phyloP scores from a whole-genome alignment of 2,113 vertebrate species.

The Garra rufa region DNA sequence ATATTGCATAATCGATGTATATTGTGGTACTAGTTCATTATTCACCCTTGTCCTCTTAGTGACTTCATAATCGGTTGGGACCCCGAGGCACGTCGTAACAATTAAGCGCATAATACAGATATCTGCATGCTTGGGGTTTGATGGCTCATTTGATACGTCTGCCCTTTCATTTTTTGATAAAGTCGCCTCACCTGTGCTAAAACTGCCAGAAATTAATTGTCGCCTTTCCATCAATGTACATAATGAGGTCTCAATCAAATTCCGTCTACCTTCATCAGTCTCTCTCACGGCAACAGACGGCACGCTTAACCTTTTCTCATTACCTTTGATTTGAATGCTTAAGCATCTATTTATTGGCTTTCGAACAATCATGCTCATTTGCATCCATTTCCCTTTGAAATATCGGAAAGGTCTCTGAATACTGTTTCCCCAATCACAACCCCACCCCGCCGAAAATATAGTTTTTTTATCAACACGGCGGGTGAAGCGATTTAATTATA shows the following conservation, averaged over 20 bases:
- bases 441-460: constrained; percentile 33
- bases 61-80: neutral
- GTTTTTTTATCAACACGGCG: constrained; percentile 49
- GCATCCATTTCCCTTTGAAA: constrained; percentile 55
- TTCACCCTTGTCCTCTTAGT: constrained; percentile 1
- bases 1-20: neutral
- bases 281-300: constrained; percentile 37
- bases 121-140: neutral
- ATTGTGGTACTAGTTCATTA: neutral
- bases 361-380: constrained; percentile 55
- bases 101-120: constrained; percentile 2
- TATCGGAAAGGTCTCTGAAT: constrained; percentile 51
- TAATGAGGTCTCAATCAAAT: constrained; percentile 42
- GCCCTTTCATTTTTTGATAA: constrained; percentile 15
- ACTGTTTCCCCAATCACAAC: constrained; percentile 23
- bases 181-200: constrained; percentile 7
- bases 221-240: constrained; percentile 19
- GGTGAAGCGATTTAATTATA: constrained; percentile 61
- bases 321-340: constrained; percentile 50
- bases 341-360: constrained; percentile 54
- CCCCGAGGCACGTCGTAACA: neutral
- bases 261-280: neutral
- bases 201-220: neutral
- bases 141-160: constrained; percentile 27
- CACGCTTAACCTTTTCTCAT: constrained; percentile 51